phyloP scores from a whole-genome alignment of 1,140 invertebrate genomes.

The Aphelenchoides fujianensis region DNA sequence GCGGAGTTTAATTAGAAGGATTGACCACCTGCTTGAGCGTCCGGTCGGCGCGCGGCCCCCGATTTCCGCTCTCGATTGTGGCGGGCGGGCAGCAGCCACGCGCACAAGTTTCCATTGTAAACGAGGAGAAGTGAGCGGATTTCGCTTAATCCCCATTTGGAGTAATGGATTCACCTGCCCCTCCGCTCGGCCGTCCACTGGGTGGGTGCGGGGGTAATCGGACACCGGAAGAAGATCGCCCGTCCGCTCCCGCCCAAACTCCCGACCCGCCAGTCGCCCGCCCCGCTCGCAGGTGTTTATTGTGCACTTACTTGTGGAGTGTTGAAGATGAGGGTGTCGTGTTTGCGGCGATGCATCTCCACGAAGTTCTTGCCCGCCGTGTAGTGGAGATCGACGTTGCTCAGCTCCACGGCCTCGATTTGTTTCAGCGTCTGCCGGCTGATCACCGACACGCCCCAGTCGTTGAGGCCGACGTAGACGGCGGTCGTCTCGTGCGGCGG shows the following conservation, averaged over 20 bases:
- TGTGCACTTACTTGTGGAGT: conserved; percentile 13
- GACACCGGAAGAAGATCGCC: neutral
- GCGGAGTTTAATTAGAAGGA: conserved; percentile 4
- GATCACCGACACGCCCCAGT: conserved; percentile 39
- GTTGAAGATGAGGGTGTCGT: conserved; percentile 17
- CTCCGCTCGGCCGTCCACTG: neutral
- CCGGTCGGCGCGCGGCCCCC: neutral
- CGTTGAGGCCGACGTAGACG: conserved; percentile 39
- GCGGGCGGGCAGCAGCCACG: neutral
- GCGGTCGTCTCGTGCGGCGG: conserved; percentile 34
- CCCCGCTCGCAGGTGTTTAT: conserved; percentile 14
- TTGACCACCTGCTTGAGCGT: neutral
- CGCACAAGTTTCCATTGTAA: neutral
- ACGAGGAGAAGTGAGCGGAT: neutral
- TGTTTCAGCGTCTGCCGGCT: conserved; percentile 39
- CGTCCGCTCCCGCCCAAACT: too few relatives aligned
- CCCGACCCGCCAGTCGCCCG: neutral
- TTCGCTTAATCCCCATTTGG: conserved; percentile 8
- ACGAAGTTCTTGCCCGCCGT: conserved; percentile 9
- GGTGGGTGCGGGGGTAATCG: conserved; percentile 8
- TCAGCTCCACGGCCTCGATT: conserved; percentile 39
- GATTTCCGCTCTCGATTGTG: conserved; percentile 1
- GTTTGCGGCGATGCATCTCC: conserved; percentile 5
- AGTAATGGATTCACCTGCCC: conserved; percentile 1
- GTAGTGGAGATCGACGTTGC: conserved; percentile 42